Evolutionary conservation across 1,140 invertebrate genomes (phyloP), one percentile per base, ranked within the genome.

Genomic region (Papilio polytes): DNA sequence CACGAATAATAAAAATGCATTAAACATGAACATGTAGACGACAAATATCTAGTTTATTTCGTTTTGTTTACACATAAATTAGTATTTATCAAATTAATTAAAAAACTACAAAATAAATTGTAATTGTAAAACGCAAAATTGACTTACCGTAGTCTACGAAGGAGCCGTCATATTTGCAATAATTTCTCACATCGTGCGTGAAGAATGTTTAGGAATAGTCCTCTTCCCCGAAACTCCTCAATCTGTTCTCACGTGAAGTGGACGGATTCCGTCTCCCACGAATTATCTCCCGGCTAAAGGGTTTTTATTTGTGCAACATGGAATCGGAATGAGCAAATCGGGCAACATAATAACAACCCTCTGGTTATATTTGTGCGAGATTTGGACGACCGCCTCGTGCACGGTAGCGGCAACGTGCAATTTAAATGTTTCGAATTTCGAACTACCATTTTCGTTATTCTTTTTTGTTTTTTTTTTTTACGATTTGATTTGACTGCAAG

Each of bases 351-450:
- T 94, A 91, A 93, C 89, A 93, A 88, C 87, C 82, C 85, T 81
- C 80, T 83, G 81, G 84, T 83, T 81, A 87, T 86, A 92, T 92
- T 94, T 92, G 88, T 84, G 82, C 86, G 85, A 83, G 88, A 89
- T 86, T 87, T 83, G 83, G 78, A 78, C 83, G 82, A 80, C 85
- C 84, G 83, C 89, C 87, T 90, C 89, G 88, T 90, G 91, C 90
- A 93, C 92, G 86, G 92, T 94, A 94, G 92, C 92, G 87, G 85
- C 88, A 90, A 91, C 90, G 86, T 90, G 87, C 88, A 94, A 94
- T 94, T 94, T 94, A 94, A 94, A 94, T 94, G 90, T 90, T 94
- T 94, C 88, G 87, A 91, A 94, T 94, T 90, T 92, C 89, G 87
- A 90, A 91, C 83, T 78, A n/a, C 51, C 74, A 53, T 78, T 78